phyloP scores from a whole-genome alignment of 2,797 vertebrate species.

The Buphagus erythrorhynchus region DNA sequence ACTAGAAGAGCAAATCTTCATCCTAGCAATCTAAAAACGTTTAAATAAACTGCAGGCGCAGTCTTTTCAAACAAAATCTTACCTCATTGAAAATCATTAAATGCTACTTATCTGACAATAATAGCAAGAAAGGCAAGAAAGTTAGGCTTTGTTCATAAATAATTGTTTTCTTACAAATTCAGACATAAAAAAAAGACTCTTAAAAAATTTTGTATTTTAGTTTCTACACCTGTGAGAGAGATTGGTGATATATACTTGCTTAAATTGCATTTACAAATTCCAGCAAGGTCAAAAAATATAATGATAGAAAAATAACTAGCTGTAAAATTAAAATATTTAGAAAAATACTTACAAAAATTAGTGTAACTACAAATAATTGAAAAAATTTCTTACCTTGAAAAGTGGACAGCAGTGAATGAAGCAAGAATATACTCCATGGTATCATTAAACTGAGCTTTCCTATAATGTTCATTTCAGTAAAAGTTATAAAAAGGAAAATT shows the following conservation, averaged over 20 bases:
- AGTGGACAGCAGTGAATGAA: constrained; percentile 85
- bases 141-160: too few species aligned
- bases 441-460: constrained; percentile 90
- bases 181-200: too few species aligned
- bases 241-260: neutral
- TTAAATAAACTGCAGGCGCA: neutral
- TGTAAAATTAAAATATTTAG: neutral
- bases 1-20: neutral
- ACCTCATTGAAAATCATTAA: neutral
- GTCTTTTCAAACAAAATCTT: neutral
- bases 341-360: neutral
- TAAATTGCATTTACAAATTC: neutral
- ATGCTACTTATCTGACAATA: neutral
- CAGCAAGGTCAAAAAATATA: neutral
- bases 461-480: constrained; percentile 93
- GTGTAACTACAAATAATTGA: neutral
- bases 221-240: neutral
- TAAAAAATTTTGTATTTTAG: neutral
- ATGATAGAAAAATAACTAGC: neutral
- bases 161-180: too few species aligned
- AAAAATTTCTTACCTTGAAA: constrained; percentile 87
- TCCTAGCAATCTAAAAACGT: neutral
- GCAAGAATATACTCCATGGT: constrained; percentile 84
- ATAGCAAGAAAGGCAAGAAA: neutral
- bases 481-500: constrained; percentile 78